A percentile compares a stretch with the other conserved stretches of the same genome.
Evolutionary conservation across 2,113 vertebrate genomes (phyloP).

Genomic region (Haemorhous mexicanus): DNA sequence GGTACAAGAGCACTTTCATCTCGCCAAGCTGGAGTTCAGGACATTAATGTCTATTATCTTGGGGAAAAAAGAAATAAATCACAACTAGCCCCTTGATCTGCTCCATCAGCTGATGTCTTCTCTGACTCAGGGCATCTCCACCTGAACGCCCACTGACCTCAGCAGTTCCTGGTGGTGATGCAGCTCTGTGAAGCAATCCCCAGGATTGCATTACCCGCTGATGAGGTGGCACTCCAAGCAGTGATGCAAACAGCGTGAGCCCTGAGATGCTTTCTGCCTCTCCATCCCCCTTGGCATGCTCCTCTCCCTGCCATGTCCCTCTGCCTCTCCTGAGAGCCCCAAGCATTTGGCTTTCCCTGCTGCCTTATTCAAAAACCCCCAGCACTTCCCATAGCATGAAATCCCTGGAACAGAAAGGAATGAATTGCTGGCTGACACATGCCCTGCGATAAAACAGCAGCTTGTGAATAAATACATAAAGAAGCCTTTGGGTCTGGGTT

Average conservation of each 20-base stretch:
- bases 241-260: background rate
- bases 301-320: background rate
- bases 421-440: background rate
- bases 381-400: background rate
- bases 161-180: conserved; percentile 47
- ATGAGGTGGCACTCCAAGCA: background rate
- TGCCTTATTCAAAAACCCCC: background rate
- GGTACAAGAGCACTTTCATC: background rate
- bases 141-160: conserved; percentile 46
- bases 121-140: conserved; percentile 56
- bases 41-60: background rate
- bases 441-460: background rate
- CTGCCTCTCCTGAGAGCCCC: background rate
- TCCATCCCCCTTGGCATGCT: background rate
- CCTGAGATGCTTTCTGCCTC: background rate
- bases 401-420: background rate
- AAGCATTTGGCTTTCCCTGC: background rate
- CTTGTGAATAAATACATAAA: background rate
- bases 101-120: conserved; percentile 1
- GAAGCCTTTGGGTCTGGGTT: background rate
- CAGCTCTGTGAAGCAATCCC: conserved; percentile 1
- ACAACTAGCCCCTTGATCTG: background rate
- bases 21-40: background rate
- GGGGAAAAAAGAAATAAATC: background rate
- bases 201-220: background rate